phyloP scores from a whole-genome alignment of 2,113 vertebrate species.

The Sporophila hypoxantha region DNA sequence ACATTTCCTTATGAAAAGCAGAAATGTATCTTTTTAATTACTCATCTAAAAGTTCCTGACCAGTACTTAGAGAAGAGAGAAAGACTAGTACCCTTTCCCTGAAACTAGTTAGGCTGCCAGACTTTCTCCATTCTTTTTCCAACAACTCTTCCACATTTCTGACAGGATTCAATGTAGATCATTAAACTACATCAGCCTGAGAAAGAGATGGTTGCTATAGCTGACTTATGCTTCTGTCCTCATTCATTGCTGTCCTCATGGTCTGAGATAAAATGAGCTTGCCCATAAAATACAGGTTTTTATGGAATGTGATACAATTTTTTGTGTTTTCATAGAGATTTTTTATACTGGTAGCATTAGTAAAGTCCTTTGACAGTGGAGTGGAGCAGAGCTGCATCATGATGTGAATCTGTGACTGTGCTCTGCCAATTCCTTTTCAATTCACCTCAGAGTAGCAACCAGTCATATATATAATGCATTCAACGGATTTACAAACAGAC shows the following conservation, averaged over 20 bases:
- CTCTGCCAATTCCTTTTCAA: neutral
- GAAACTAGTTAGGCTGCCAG: neutral
- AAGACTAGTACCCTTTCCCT: neutral
- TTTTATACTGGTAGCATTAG: neutral
- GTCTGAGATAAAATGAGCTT: neutral
- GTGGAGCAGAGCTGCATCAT: neutral
- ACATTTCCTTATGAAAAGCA: neutral
- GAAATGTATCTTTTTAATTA: neutral
- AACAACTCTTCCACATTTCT: neutral
- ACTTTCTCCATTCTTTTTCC: neutral
- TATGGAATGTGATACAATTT: neutral
- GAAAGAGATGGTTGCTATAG: neutral
- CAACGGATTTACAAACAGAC: neutral
- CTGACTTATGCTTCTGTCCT: neutral
- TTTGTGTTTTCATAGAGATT: neutral
- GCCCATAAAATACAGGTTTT: neutral
- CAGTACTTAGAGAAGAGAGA: neutral
- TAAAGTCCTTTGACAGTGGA: neutral
- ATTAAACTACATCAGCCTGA: neutral
- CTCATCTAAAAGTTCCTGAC: neutral
- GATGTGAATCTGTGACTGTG: neutral
- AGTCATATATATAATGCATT: neutral
- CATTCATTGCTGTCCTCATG: neutral
- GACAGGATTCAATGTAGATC: neutral
- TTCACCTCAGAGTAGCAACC: neutral